Percentiles rank a stretch among this genome's conserved stretches.
Conservation (phyloP, 2,797 vertebrate species). For the Tamandua tetradactyla region DNA sequence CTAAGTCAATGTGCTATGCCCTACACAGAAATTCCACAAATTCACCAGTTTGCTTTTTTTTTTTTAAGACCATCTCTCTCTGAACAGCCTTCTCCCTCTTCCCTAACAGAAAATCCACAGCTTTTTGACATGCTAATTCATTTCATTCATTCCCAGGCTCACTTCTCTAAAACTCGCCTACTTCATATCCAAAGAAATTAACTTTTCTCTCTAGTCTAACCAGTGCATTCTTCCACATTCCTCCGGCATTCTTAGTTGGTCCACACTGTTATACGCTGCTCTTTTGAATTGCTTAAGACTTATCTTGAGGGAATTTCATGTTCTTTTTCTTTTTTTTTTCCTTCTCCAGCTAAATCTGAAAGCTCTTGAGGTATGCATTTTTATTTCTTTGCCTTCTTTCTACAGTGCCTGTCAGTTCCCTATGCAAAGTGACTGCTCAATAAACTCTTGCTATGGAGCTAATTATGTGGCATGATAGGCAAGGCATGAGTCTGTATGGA, state of each 20-base stretch:
- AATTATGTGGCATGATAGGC: rapidly evolving
- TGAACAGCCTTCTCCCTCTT: not conserved
- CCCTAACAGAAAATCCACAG: not conserved
- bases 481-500: not conserved
- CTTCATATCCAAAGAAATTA: not conserved
- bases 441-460: not conserved
- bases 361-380: not conserved
- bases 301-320: not conserved
- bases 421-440: not conserved
- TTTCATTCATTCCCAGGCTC: not conserved
- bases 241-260: not conserved
- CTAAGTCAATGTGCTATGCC: not conserved
- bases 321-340: not conserved
- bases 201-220: not conserved
- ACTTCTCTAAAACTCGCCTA: not conserved
- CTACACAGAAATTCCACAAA: not conserved
- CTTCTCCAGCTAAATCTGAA: not conserved
- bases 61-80: not conserved
- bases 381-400: not conserved
- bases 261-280: not conserved
- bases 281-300: not conserved
- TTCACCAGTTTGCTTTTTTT: not conserved
- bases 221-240: not conserved
- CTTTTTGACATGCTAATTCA: not conserved
- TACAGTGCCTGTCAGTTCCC: not conserved